Percentiles rank a stretch among this genome's conserved stretches.
These are phyloP conservation scores for Hydropsyche tenuis DNA, from an alignment of 1,140 invertebrate genomes.

Conservation along the genomic window DNA sequence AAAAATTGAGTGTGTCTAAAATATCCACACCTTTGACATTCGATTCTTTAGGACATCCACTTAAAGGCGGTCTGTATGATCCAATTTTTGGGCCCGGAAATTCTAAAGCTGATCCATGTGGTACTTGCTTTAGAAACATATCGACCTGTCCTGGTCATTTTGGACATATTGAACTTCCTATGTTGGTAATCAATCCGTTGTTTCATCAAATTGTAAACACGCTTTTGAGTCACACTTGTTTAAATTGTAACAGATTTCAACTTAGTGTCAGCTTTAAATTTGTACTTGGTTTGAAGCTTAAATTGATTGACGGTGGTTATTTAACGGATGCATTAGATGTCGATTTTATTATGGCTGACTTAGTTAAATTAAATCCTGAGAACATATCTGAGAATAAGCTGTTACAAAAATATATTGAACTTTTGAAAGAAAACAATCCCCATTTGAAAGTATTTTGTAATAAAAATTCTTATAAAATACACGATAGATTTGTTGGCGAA, in stretches of 20 bases:
- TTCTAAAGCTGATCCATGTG: constrained; percentile 74
- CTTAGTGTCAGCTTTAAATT: constrained; percentile 72
- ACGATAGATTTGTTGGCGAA: constrained; percentile 66
- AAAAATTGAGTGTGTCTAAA: constrained; percentile 84
- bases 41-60: constrained; percentile 83
- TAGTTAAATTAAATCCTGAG: constrained; percentile 50
- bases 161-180: constrained; percentile 92
- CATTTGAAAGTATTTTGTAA: constrained; percentile 57
- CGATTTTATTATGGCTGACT: constrained; percentile 63
- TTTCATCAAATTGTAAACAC: constrained; percentile 78
- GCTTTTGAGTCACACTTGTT: constrained; percentile 73
- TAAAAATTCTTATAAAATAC: constrained; percentile 70
- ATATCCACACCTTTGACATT: constrained; percentile 84
- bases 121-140: constrained; percentile 78
- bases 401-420: constrained; percentile 58
- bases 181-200: constrained; percentile 91
- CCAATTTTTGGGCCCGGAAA: constrained; percentile 71
- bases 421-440: constrained; percentile 57
- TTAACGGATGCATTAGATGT: constrained; percentile 74
- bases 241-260: constrained; percentile 74
- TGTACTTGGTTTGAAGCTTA: constrained; percentile 75
- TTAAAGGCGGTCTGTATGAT: constrained; percentile 87
- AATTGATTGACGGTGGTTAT: constrained; percentile 77
- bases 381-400: constrained; percentile 51
- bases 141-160: constrained; percentile 89